Evolutionary conservation across 2,113 vertebrate species (phyloP), one percentile per base, ranked within the genome.

Genomic region (Brachypodius melanocephalos): DNA sequence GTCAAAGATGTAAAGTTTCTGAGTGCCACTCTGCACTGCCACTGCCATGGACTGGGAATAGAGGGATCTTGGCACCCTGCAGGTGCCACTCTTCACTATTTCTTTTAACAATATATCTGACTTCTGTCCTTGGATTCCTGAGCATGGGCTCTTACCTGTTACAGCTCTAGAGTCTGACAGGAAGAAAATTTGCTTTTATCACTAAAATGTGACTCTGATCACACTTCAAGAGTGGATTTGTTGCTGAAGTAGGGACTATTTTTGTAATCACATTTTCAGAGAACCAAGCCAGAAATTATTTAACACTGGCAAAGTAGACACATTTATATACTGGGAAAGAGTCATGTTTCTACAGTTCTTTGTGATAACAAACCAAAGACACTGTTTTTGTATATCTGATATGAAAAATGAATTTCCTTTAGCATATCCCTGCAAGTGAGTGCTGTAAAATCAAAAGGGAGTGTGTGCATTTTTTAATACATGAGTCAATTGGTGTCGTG

Each of bases 21-120:
- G 25, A 84, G 40, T 29, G 62, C 65, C 14, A 3, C 17, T 24
- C 11, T 46, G 55, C 24, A 0, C 45, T n/a, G 24, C 34, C 12
- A 3, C 20, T 16, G 38, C 3, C 6, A 0, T 1, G 17, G 12
- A 2, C 11, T 0, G 4, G 40, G 57, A 78, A 3, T 2, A 4
- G 21, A 2, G 28, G 38, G 32, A 22, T 15, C 26, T 25, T 26
- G 9, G 28, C 28, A 22, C 16, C 10, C 10, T 42, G 7, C 20
- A 15, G 36, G 42, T 2, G 0, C 40, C 1, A 0, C 65, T 57
- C 42, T 71, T 75, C 9, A 19, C 18, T 49, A 34, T 57, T 86
- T 78, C 26, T 28, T 48, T 86, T 31, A 66, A 32, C 36, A n/a
- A 8, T 26, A 5, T 24, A 10, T 40, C 66, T 38, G 31, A 16